Evolutionary conservation across 1,140 invertebrate genomes (phyloP).

Genomic region (Drosophila serrata): DNA sequence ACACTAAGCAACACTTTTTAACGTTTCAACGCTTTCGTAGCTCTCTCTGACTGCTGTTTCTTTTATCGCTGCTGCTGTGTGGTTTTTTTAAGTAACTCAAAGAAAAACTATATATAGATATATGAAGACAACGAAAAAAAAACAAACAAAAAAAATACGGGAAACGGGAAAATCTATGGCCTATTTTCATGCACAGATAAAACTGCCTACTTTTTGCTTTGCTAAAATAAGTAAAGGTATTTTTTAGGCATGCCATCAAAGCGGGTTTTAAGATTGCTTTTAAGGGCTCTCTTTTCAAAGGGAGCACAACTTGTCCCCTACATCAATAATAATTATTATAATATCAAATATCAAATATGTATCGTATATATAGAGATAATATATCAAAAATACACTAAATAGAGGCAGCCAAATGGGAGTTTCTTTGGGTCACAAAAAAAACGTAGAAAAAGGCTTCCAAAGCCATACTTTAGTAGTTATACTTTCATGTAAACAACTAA

Average conservation of each 20-base stretch:
- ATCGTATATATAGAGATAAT: slow-evolving; percentile 9
- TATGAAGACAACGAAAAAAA: slow-evolving; percentile 11
- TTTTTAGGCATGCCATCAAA: slow-evolving; percentile 72
- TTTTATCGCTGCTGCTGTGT: slow-evolving; percentile 28
- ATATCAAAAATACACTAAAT: slow-evolving; percentile 25
- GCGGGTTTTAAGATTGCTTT: slow-evolving; percentile 34
- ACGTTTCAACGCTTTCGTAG: slow-evolving; percentile 38
- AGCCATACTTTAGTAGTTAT: slow-evolving; percentile 1
- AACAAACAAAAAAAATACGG: slow-evolving; percentile 3
- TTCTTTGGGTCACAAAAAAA: slow-evolving; percentile 13
- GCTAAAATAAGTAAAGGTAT: slow-evolving; percentile 23
- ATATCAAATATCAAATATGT: slow-evolving; percentile 16
- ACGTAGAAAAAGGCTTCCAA: neutral
- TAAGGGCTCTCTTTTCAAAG: neutral
- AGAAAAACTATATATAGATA: slow-evolving; percentile 29
- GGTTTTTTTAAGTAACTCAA: slow-evolving; percentile 34
- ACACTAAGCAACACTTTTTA: slow-evolving; percentile 54
- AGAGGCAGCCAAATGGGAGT: slow-evolving; percentile 10
- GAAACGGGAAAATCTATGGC: slow-evolving; percentile 27
- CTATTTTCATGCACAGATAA: slow-evolving; percentile 53
- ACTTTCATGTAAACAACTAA: neutral
- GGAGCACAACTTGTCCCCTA: slow-evolving; percentile 31
- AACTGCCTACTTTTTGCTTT: slow-evolving; percentile 45
- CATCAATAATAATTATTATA: slow-evolving; percentile 23
- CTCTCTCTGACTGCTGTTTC: slow-evolving; percentile 22